Percentiles rank a stretch among this genome's conserved stretches.
Evolutionary conservation across 1,140 invertebrate species (phyloP).

Genomic region (Bilobella aurantiaca): DNA sequence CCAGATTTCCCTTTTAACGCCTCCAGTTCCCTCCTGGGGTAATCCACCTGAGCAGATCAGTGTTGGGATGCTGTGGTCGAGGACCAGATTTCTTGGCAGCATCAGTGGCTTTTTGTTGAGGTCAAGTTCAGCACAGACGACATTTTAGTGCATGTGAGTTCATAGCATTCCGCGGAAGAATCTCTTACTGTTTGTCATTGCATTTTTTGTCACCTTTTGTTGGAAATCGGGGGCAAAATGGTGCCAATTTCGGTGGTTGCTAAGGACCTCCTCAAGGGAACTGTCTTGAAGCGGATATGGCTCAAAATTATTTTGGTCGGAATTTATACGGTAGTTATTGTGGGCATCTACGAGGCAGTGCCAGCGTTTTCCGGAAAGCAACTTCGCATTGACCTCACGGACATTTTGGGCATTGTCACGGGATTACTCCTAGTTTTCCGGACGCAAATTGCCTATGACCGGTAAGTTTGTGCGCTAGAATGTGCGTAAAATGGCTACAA

Average conservation of each 20-base stretch:
- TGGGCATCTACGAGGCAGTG: not conserved
- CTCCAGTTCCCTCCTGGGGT: too few species aligned
- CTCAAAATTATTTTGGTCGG: slow-evolving; percentile 12
- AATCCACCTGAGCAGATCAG: not conserved
- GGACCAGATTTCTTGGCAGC: too few species aligned
- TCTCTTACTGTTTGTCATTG: too few species aligned
- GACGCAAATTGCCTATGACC: slow-evolving; percentile 28
- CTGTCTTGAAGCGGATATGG: slow-evolving; percentile 22
- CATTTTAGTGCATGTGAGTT: not conserved
- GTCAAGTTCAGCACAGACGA: not conserved
- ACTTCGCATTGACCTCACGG: slow-evolving; percentile 11
- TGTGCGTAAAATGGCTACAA: too few species aligned
- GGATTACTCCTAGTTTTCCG: slow-evolving; percentile 20
- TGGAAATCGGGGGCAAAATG: not conserved
- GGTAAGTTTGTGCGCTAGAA: too few species aligned
- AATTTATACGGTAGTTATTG: slow-evolving; percentile 9
- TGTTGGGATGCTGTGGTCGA: too few species aligned
- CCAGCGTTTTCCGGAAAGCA: not conserved
- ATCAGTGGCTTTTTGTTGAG: too few species aligned
- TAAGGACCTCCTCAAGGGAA: slow-evolving; percentile 8
- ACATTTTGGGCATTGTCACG: slow-evolving; percentile 21
- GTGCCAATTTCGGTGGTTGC: not conserved
- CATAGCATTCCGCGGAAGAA: not conserved
- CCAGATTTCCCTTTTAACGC: not conserved
- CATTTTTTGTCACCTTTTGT: too few species aligned